A percentile compares a stretch with the other conserved stretches of the same genome.
phyloP scores from a whole-genome alignment of 2,797 vertebrate species.

The Gallirallus australis region DNA sequence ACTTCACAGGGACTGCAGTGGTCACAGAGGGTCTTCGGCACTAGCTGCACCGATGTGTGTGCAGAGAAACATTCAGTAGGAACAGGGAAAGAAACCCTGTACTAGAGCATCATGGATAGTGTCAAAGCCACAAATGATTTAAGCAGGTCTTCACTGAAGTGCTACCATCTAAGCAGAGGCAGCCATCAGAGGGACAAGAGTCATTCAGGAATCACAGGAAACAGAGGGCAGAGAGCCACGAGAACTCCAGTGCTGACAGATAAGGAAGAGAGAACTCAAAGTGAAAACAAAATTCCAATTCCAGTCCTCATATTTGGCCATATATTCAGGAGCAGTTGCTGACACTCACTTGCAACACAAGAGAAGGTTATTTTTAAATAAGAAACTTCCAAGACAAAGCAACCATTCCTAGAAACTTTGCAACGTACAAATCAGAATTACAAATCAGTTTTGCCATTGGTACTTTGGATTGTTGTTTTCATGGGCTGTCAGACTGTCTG shows the following conservation, averaged over 20 bases:
- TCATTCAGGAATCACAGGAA: background rate
- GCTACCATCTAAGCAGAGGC: background rate
- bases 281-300: background rate
- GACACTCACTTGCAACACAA: background rate
- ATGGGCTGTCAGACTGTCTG: constrained; percentile 9
- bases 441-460: background rate
- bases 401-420: background rate
- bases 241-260: background rate
- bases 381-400: background rate
- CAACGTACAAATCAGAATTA: background rate
- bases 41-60: background rate
- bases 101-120: background rate
- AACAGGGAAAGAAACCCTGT: fast-evolving
- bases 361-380: background rate
- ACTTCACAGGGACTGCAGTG: background rate
- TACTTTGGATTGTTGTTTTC: background rate
- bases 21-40: background rate
- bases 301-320: background rate
- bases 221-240: background rate
- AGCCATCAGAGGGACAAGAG: background rate
- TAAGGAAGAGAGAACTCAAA: background rate
- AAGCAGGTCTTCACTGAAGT: background rate
- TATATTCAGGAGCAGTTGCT: background rate
- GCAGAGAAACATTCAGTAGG: background rate
- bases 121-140: background rate